Evolutionary conservation across 2,888 invertebrate species (phyloP).

Genomic region (Philopedon plagiatum): DNA sequence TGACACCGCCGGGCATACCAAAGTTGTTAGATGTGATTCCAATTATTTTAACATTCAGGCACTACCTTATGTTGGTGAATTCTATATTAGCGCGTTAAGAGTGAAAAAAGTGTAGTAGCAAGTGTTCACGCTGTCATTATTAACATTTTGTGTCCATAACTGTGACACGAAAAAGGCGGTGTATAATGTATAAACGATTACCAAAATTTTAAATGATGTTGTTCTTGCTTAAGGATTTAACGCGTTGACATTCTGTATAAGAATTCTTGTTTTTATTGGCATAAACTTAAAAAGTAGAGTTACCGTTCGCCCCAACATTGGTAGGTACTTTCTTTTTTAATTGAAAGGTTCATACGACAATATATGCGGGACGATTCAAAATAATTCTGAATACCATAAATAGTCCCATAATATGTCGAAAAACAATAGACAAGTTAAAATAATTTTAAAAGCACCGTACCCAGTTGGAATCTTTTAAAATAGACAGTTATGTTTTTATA

Average conservation of each 20-base stretch:
- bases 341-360: too few relatives aligned
- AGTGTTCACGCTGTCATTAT: conserved; percentile 53
- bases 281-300: conserved; percentile 16
- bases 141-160: conserved; percentile 57
- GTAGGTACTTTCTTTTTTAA: too few relatives aligned
- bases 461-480: neutral
- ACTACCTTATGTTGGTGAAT: conserved; percentile 52
- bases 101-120: conserved; percentile 52
- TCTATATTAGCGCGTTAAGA: conserved; percentile 52
- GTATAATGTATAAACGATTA: conserved; percentile 40
- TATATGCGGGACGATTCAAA: too few relatives aligned
- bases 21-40: conserved; percentile 53
- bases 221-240: conserved; percentile 40
- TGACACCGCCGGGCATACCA: conserved; percentile 45
- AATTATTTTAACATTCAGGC: conserved; percentile 54
- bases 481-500: conserved; percentile 18
- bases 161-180: conserved; percentile 54
- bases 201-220: conserved; percentile 41
- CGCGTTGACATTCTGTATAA: conserved; percentile 20
- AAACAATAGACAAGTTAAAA: neutral
- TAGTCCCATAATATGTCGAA: too few relatives aligned
- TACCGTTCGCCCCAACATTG: neutral
- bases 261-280: conserved; percentile 32
- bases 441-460: neutral
- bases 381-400: too few relatives aligned